Percentiles rank a stretch among this genome's conserved stretches.
Conservation (phyloP, 1,140 invertebrate species). For the Ptiloglossa arizonensis region DNA sequence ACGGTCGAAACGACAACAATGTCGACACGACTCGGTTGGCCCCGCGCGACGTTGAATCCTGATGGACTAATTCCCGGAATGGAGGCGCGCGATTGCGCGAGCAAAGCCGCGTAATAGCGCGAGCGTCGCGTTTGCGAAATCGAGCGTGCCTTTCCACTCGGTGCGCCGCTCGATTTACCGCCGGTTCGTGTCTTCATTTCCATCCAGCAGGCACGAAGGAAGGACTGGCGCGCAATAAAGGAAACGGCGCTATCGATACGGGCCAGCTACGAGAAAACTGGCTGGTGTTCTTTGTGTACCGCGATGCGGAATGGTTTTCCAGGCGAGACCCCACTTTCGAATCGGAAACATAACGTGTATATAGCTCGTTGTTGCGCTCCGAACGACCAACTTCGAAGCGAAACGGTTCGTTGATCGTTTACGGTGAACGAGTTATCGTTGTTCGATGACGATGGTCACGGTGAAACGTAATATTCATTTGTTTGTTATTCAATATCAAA, state of each 20-base stretch:
- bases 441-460: too few relatives aligned
- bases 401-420: too few relatives aligned
- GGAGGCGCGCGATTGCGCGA: slow-evolving; percentile 45
- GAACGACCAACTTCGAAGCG: too few relatives aligned
- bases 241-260: slow-evolving; percentile 3
- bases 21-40: slow-evolving; percentile 36
- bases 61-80: slow-evolving; percentile 56
- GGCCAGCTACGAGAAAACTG: background rate
- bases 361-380: too few relatives aligned
- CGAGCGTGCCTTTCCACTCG: slow-evolving; percentile 35
- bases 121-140: slow-evolving; percentile 48
- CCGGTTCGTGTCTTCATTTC: slow-evolving; percentile 39
- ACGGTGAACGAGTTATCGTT: too few relatives aligned
- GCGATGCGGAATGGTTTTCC: background rate
- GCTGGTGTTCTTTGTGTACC: background rate
- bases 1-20: slow-evolving; percentile 8
- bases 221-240: slow-evolving; percentile 6
- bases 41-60: slow-evolving; percentile 57
- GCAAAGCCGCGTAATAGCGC: slow-evolving; percentile 48
- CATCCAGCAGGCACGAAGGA: slow-evolving; percentile 1
- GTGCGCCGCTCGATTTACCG: slow-evolving; percentile 45
- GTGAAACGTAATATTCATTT: too few relatives aligned
- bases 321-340: too few relatives aligned
- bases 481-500: too few relatives aligned
- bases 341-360: background rate